These are phyloP conservation scores for Aphaenogaster ashmeadi DNA, from an alignment of 1,140 invertebrate species.

Conservation along the genomic window DNA sequence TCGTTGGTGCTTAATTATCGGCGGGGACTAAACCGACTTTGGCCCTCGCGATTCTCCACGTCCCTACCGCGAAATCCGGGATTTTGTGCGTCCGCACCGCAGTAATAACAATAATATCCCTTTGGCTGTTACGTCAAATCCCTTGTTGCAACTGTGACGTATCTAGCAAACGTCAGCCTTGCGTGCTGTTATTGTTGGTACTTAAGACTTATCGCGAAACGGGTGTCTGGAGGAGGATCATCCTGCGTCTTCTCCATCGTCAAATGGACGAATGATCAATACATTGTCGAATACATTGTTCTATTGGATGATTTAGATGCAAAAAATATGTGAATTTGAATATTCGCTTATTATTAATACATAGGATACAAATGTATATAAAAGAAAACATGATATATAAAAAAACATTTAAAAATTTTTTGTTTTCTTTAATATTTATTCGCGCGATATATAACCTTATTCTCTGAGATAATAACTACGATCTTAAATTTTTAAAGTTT, in stretches of 20 bases:
- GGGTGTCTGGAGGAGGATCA: conserved; percentile 51
- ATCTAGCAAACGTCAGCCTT: conserved; percentile 54
- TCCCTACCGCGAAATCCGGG: conserved; percentile 35
- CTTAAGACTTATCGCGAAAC: conserved; percentile 66
- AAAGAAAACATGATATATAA: not conserved
- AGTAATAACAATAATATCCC: conserved; percentile 63
- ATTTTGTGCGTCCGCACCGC: conserved; percentile 52
- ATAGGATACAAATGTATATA: not conserved
- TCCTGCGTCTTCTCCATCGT: conserved; percentile 17
- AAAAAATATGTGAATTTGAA: not conserved
- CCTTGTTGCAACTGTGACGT: conserved; percentile 58
- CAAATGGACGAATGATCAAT: conserved; percentile 25
- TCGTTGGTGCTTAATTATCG: conserved; percentile 60
- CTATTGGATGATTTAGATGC: not conserved
- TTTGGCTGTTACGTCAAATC: conserved; percentile 47
- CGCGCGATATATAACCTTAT: not conserved
- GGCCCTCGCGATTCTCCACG: not conserved
- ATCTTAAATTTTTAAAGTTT: not conserved
- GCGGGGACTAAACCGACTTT: conserved; percentile 29
- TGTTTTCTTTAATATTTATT: not conserved
- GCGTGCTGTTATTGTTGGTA: conserved; percentile 66
- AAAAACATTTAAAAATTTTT: not conserved
- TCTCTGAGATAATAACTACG: not conserved
- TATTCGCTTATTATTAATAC: not conserved
- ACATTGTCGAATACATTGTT: not conserved